A percentile compares a stretch with the other conserved stretches of the same genome.
Conservation (phyloP, 2,797 vertebrate species). For the Linurgus olivaceus region DNA sequence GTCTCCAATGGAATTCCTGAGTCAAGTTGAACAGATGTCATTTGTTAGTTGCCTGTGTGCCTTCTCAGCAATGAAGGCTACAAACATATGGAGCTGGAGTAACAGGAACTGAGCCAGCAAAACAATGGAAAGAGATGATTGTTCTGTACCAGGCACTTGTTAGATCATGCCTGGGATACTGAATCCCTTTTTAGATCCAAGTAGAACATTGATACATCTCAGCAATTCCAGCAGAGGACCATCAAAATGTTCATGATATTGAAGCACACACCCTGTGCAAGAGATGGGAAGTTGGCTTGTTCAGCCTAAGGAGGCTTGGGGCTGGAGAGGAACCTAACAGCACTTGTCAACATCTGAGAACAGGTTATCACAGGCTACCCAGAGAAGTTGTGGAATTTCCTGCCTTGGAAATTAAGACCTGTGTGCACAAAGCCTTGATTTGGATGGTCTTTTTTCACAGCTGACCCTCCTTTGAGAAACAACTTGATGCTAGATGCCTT, state of each 20-base stretch:
- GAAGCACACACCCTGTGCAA: not conserved
- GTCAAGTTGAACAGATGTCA: not conserved
- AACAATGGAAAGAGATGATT: not conserved
- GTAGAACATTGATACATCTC: not conserved
- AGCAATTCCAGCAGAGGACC: not conserved
- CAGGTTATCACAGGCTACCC: not conserved
- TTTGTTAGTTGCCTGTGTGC: not conserved
- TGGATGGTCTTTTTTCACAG: not conserved
- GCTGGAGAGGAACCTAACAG: not conserved
- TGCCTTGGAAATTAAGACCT: not conserved
- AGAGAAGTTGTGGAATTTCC: not conserved
- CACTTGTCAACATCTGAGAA: not conserved
- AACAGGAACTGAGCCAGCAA: not conserved
- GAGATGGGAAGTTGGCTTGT: not conserved
- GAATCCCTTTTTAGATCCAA: not conserved
- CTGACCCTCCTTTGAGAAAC: not conserved
- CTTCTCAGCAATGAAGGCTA: not conserved
- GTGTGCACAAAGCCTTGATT: not conserved
- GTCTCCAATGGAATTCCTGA: not conserved
- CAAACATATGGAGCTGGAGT: not conserved
- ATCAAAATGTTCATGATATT: not conserved
- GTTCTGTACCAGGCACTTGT: not conserved
- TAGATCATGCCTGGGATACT: not conserved
- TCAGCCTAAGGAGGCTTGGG: not conserved
- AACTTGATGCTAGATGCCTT: not conserved